Percentiles rank a stretch among this genome's conserved stretches.
These are phyloP conservation scores for Gymnobelideus leadbeateri DNA, from an alignment of 2,113 vertebrate species.

Conservation along the genomic window DNA sequence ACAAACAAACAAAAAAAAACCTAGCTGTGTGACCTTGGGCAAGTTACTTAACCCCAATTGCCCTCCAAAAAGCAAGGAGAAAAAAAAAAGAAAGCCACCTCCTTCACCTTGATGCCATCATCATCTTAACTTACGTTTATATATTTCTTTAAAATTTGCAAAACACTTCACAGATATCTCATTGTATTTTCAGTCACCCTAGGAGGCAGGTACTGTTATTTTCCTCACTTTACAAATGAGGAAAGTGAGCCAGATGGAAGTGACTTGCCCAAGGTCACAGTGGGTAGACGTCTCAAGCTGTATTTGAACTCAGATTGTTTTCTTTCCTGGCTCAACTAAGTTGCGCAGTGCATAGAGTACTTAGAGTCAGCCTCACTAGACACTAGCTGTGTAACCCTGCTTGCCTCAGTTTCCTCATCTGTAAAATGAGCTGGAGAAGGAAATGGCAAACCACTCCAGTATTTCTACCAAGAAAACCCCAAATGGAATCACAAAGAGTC, in stretches of 20 bases:
- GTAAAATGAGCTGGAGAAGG: not conserved
- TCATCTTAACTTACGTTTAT: not conserved
- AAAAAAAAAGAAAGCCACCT: too few relatives aligned
- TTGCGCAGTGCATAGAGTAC: not conserved
- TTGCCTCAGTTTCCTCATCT: not conserved
- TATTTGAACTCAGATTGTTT: not conserved
- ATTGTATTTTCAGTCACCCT: not conserved
- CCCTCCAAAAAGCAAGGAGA: too few relatives aligned
- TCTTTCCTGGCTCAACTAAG: not conserved
- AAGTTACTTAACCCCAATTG: too few relatives aligned
- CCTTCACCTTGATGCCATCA: not conserved
- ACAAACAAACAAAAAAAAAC: too few relatives aligned
- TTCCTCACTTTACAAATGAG: constrained; percentile 8
- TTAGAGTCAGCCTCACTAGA: not conserved
- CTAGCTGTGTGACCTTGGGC: too few relatives aligned
- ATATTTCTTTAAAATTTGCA: not conserved
- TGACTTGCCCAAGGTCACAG: not conserved
- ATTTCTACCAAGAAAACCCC: not conserved
- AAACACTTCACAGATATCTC: not conserved
- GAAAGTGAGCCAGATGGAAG: not conserved
- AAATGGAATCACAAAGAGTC: not conserved
- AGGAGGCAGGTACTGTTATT: not conserved
- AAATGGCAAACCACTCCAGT: not conserved
- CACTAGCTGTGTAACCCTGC: not conserved
- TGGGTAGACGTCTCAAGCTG: not conserved